These are phyloP conservation scores for Achlya flavicornis DNA, from an alignment of 2,888 invertebrate species.

Conservation along the genomic window DNA sequence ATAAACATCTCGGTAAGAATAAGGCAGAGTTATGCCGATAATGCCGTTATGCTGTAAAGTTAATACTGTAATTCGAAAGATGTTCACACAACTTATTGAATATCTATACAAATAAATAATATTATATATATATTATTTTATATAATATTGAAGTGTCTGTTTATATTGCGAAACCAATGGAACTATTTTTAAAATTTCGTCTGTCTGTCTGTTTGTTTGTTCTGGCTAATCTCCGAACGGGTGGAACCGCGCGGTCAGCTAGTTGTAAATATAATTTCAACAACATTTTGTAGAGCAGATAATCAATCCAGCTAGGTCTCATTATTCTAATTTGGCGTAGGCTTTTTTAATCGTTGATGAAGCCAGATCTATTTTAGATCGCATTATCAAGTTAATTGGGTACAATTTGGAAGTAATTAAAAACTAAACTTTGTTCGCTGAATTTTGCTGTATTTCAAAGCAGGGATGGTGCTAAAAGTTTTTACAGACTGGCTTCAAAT, in stretches of 20 bases:
- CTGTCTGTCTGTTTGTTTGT: too few species aligned
- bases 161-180: too few species aligned
- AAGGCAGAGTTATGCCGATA: background rate
- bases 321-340: background rate
- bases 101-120: too few species aligned
- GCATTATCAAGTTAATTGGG: background rate
- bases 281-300: background rate
- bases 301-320: background rate
- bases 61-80: background rate
- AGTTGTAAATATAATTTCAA: background rate
- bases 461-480: background rate
- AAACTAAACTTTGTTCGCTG: background rate
- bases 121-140: too few species aligned
- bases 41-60: background rate
- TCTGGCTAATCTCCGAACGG: too few species aligned
- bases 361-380: background rate
- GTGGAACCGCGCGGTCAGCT: too few species aligned
- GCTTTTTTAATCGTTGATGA: conserved; percentile 1
- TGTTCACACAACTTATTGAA: too few species aligned
- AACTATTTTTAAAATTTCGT: too few species aligned
- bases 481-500: background rate
- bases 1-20: background rate
- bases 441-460: background rate
- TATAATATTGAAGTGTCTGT: too few species aligned
- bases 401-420: conserved; percentile 1